phyloP scores from a whole-genome alignment of 2,113 vertebrate genomes.

The Prolemur simus region DNA sequence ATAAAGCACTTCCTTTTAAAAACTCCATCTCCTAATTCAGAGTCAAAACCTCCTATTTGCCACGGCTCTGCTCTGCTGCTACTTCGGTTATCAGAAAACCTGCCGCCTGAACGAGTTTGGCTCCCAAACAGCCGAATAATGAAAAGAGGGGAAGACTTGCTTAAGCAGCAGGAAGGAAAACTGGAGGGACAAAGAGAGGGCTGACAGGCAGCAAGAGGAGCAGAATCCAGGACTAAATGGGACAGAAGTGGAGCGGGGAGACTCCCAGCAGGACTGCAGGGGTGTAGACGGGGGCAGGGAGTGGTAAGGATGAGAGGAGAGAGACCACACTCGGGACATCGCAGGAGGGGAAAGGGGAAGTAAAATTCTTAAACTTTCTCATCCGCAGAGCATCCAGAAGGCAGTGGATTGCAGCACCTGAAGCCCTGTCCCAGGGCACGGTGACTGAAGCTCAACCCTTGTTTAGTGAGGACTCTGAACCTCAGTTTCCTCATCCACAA shows the following conservation, averaged over 20 bases:
- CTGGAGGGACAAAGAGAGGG: background rate
- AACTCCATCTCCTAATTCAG: slow-evolving; percentile 4
- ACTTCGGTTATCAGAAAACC: slow-evolving; percentile 9
- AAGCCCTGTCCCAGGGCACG: too few species aligned
- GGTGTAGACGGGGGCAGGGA: background rate
- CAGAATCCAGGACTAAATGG: background rate
- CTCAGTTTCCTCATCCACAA: background rate
- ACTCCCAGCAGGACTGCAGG: background rate
- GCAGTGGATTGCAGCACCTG: background rate
- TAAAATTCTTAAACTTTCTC: background rate
- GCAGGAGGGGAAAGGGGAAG: background rate
- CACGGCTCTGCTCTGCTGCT: background rate
- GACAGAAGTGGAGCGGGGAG: background rate
- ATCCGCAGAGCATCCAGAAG: background rate
- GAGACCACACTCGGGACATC: background rate
- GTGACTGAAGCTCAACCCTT: background rate
- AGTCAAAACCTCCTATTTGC: slow-evolving; percentile 50
- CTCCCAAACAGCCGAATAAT: background rate
- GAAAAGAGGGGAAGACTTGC: background rate
- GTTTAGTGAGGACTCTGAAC: background rate
- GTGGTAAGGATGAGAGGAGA: background rate
- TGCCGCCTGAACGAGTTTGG: background rate
- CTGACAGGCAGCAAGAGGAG: background rate
- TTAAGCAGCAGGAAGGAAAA: background rate
- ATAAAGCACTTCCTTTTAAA: background rate